phyloP scores from a whole-genome alignment of 2,113 vertebrate genomes.

The Mustela lutreola region DNA sequence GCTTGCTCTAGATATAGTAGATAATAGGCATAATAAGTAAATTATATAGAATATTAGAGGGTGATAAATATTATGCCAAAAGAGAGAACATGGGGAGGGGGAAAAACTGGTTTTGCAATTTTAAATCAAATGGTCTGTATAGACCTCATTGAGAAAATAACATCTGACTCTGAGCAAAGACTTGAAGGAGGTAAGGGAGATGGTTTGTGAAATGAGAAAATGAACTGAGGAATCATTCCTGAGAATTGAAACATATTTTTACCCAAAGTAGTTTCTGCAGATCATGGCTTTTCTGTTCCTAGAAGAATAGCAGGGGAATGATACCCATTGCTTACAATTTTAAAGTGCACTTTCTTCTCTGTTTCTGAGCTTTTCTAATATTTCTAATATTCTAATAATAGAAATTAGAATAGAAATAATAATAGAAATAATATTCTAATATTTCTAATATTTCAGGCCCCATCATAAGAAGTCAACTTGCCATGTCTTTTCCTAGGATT shows the following conservation, averaged over 20 bases:
- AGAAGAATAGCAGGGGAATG: not conserved
- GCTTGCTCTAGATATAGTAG: not conserved
- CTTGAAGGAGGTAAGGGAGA: not conserved
- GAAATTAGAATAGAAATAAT: too few species aligned
- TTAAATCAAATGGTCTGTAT: not conserved
- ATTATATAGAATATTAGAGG: not conserved
- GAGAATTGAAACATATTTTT: not conserved
- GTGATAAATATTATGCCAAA: not conserved
- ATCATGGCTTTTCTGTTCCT: not conserved
- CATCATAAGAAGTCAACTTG: not conserved
- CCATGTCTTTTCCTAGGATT: not conserved
- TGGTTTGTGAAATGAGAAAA: conserved; percentile 28
- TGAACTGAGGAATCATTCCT: not conserved
- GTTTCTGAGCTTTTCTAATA: not conserved
- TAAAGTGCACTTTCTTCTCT: not conserved
- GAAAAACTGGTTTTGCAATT: not conserved
- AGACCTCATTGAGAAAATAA: not conserved
- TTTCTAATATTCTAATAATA: not conserved
- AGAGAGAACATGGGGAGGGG: not conserved
- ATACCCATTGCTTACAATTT: not conserved
- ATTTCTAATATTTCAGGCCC: not conserved
- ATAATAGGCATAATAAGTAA: not conserved
- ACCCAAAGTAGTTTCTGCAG: not conserved
- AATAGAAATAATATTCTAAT: too few species aligned
- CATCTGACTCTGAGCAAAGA: not conserved